A percentile compares a stretch with the other conserved stretches of the same genome.
These are phyloP conservation scores for Lepidocyrtinus sp. DNA, from an alignment of 2,888 invertebrate genomes.

Conservation along the genomic window DNA sequence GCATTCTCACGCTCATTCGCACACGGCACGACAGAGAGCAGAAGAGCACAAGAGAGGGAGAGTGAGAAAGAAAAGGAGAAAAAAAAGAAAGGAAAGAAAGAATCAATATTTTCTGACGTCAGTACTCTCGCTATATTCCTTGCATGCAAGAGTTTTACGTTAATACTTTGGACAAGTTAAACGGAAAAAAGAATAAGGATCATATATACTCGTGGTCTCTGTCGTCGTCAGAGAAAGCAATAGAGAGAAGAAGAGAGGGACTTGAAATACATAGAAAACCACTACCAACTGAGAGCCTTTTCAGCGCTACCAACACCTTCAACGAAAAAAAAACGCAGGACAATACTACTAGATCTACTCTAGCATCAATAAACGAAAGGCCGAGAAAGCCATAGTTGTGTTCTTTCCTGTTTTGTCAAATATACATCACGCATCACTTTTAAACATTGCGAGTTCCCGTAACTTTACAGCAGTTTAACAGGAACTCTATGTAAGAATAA, in stretches of 20 bases:
- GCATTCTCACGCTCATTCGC: not conserved
- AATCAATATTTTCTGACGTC: conserved; percentile 69
- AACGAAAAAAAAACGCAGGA: not conserved
- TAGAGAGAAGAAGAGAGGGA: not conserved
- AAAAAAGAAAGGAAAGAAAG: conserved; percentile 41
- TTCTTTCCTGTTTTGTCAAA: not conserved
- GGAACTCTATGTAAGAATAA: no score
- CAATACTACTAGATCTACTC: not conserved
- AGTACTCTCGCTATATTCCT: conserved; percentile 62
- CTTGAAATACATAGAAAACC: not conserved
- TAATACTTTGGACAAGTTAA: not conserved
- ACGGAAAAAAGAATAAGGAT: not conserved
- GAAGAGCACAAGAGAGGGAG: conserved; percentile 19
- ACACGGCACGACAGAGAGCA: conserved; percentile 37
- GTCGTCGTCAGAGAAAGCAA: not conserved
- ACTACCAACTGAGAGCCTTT: not conserved
- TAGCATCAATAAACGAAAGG: not conserved
- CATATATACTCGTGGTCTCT: not conserved
- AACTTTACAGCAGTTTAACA: not conserved
- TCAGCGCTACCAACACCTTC: not conserved
- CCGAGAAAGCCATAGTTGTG: not conserved
- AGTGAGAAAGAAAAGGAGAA: conserved; percentile 36
- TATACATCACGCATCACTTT: not conserved
- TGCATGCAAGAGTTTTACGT: not conserved
- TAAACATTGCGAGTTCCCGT: no score